A percentile compares a stretch with the other conserved stretches of the same genome.
Conservation (phyloP, 2,113 vertebrate species). For the Boulengeromyrus knoepffleri region DNA sequence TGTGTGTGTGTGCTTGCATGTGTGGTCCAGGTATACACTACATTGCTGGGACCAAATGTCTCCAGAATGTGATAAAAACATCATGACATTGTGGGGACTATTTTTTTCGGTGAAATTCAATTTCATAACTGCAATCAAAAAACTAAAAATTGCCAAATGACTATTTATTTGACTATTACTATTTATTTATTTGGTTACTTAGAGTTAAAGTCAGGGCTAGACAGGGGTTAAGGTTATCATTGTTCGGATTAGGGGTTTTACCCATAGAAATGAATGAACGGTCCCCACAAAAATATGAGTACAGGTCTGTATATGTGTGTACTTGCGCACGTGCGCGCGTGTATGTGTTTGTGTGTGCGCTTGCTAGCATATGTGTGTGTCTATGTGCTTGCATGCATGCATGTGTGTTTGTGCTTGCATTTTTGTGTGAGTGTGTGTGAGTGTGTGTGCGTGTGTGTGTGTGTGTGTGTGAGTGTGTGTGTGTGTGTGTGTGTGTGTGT, state of each 20-base stretch:
- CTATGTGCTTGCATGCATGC: neutral
- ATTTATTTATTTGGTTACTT: no score
- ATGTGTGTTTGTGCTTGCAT: neutral
- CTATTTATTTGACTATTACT: no score
- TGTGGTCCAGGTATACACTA: neutral
- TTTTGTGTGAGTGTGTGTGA: neutral
- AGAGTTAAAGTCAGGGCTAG: no score
- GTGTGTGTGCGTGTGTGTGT: neutral
- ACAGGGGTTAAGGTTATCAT: neutral
- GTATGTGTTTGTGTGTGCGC: neutral
- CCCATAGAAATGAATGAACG: neutral
- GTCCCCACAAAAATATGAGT: neutral
- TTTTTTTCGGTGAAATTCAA: no score
- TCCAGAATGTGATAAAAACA: no score
- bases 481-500: neutral
- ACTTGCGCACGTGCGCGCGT: neutral
- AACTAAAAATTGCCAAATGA: no score
- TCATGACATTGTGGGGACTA: no score
- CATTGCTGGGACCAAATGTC: neutral
- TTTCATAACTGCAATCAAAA: neutral
- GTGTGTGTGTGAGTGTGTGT: neutral
- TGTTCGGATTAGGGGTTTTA: neutral
- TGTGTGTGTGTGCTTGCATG: neutral
- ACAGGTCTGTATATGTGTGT: neutral
- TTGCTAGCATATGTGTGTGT: neutral